These are phyloP conservation scores for Psilopsiagon aymara DNA, from an alignment of 2,113 vertebrate species.

Conservation along the genomic window DNA sequence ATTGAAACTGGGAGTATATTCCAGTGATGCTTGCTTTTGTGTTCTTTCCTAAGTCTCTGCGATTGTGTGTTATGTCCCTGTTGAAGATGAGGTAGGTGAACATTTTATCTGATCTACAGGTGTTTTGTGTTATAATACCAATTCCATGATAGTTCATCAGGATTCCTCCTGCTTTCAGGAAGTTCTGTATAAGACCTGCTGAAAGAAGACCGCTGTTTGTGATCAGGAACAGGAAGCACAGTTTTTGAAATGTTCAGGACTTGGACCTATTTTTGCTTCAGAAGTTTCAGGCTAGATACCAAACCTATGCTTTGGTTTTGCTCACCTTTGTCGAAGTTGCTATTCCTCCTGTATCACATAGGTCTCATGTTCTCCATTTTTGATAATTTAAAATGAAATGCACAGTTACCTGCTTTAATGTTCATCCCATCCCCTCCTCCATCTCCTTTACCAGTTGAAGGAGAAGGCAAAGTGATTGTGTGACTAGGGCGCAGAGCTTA, in stretches of 20 bases:
- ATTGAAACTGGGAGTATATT: neutral
- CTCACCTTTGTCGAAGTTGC: neutral
- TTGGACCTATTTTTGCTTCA: neutral
- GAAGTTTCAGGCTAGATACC: neutral
- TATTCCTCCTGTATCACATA: neutral
- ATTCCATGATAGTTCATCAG: neutral
- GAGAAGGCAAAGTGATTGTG: neutral
- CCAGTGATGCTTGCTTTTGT: neutral
- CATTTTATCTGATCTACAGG: neutral
- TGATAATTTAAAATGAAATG: neutral
- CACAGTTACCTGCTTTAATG: neutral
- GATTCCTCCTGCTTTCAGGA: neutral
- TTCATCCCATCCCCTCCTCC: neutral
- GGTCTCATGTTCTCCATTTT: neutral
- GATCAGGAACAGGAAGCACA: neutral
- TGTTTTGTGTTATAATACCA: neutral
- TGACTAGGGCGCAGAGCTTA: neutral
- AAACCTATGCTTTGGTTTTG: neutral
- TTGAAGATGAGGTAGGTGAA: neutral
- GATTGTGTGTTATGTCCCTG: neutral
- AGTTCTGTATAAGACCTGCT: neutral
- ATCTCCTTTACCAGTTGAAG: neutral
- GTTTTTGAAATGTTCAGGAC: neutral
- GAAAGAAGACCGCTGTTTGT: neutral
- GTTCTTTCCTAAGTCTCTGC: neutral